Evolutionary conservation across 2,113 vertebrate species (phyloP).

Genomic region (Colaptes auratus): DNA sequence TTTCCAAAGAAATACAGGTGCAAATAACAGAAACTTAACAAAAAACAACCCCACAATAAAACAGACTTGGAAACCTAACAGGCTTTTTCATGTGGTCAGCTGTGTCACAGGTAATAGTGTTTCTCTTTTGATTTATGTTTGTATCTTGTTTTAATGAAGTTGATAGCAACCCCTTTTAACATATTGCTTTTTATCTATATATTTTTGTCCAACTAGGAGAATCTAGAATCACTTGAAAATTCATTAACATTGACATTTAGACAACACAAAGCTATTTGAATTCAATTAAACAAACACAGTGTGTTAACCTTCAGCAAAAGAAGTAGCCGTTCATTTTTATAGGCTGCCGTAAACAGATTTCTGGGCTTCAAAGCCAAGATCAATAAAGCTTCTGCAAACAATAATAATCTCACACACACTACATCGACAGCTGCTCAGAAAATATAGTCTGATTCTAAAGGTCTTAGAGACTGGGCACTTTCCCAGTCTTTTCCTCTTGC

Average conservation of each 20-base stretch:
- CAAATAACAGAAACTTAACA: neutral
- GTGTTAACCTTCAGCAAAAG: slow-evolving; percentile 79
- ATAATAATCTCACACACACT: slow-evolving; percentile 78
- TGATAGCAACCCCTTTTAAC: neutral
- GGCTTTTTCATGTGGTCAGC: neutral
- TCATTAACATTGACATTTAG: slow-evolving; percentile 80
- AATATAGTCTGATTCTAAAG: slow-evolving; percentile 73
- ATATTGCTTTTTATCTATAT: slow-evolving; percentile 18
- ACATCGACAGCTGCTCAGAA: slow-evolving; percentile 76
- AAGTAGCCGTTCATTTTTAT: slow-evolving; percentile 76
- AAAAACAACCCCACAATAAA: neutral
- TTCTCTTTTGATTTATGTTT: slow-evolving; percentile 16
- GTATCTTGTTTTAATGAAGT: neutral
- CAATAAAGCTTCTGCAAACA: slow-evolving; percentile 80
- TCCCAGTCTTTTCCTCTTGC: slow-evolving; percentile 51
- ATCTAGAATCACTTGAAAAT: slow-evolving; percentile 61
- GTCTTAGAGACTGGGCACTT: slow-evolving; percentile 33
- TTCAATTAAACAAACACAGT: slow-evolving; percentile 82
- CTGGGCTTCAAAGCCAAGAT: slow-evolving; percentile 78
- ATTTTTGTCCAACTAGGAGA: slow-evolving; percentile 33
- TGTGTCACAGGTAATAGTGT: neutral
- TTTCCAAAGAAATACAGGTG: neutral
- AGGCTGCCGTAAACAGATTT: slow-evolving; percentile 77
- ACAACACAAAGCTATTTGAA: slow-evolving; percentile 77
- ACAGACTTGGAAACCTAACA: neutral